Evolutionary conservation across 2,888 invertebrate genomes (phyloP).

Genomic region (Cepaea hortensis): DNA sequence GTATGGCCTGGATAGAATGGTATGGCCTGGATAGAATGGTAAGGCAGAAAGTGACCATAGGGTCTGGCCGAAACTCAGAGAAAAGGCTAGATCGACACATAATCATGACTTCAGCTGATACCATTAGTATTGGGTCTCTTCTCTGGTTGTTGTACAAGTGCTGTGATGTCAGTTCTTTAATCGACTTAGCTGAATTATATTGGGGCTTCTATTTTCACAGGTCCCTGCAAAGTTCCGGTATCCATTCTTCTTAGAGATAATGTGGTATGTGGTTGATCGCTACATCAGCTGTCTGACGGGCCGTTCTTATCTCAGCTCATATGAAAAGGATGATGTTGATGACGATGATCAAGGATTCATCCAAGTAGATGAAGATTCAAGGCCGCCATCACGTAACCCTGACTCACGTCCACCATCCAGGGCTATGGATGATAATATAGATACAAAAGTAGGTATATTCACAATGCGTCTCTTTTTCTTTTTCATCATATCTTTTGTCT

Average conservation of each 20-base stretch:
- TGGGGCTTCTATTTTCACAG: slow-evolving; percentile 75
- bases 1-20: no score
- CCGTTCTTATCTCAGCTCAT: slow-evolving; percentile 63
- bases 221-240: slow-evolving; percentile 98
- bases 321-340: slow-evolving; percentile 57
- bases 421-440: slow-evolving; percentile 47
- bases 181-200: no score
- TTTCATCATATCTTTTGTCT: no score
- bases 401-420: slow-evolving; percentile 55
- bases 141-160: no score
- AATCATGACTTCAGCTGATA: no score
- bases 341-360: slow-evolving; percentile 56
- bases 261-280: slow-evolving; percentile 96
- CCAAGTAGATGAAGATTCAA: slow-evolving; percentile 54
- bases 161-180: no score
- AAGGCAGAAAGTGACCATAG: no score
- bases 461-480: no score
- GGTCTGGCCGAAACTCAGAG: no score
- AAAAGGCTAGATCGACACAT: no score
- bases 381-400: slow-evolving; percentile 56
- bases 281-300: slow-evolving; percentile 92
- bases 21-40: no score
- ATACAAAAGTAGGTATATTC: slow-evolving; percentile 11
- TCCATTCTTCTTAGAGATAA: slow-evolving; percentile 97
- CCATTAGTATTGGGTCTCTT: no score